phyloP scores from a whole-genome alignment of 1,140 invertebrate species.

The Microvelia longipes region DNA sequence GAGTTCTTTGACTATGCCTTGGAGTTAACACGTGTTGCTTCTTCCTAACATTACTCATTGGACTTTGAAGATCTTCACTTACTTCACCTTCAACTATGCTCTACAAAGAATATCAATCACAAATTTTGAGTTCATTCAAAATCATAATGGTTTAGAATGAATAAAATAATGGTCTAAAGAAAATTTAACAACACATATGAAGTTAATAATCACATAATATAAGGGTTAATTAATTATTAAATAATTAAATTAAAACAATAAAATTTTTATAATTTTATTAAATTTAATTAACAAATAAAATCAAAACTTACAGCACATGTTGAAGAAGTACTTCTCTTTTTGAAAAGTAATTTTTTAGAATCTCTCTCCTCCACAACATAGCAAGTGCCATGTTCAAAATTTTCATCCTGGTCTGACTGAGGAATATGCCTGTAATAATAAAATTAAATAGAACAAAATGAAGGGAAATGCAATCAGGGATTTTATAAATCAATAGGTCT shows the following conservation, averaged over 20 bases:
- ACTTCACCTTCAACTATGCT: constrained; percentile 63
- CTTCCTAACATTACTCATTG: constrained; percentile 53
- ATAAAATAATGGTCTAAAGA: no score
- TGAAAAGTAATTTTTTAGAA: constrained; percentile 62
- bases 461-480: no score
- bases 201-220: no score
- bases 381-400: constrained; percentile 34
- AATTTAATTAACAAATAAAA: neutral
- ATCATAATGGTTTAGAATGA: no score
- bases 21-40: constrained; percentile 61
- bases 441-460: constrained; percentile 4
- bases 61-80: constrained; percentile 60
- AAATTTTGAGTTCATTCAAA: no score
- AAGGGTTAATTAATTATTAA: no score
- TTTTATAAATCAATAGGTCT: no score
- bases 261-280: neutral
- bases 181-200: no score
- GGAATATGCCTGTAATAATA: constrained; percentile 47
- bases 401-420: constrained; percentile 46
- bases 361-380: constrained; percentile 51
- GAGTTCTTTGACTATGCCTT: constrained; percentile 56
- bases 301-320: constrained; percentile 52
- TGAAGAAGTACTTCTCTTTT: constrained; percentile 71
- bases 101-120: constrained; percentile 30
- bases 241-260: neutral